Conservation (phyloP, 2,797 vertebrate genomes). For the Crocidura indochinensis region DNA sequence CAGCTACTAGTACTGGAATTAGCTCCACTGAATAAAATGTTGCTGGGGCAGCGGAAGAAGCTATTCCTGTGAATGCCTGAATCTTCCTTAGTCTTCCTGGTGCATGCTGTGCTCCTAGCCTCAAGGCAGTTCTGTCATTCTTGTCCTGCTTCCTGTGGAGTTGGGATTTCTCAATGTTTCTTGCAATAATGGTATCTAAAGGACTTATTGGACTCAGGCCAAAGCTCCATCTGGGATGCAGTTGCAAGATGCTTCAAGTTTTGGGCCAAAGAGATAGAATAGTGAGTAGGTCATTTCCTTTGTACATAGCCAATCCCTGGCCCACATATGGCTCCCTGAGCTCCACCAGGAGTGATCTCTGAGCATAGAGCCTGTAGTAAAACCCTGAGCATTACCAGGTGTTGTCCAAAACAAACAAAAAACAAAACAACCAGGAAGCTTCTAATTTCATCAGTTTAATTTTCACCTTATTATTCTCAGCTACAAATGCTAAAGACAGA, state of each 20-base stretch:
- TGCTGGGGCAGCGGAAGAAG: neutral
- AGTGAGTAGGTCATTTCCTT: no score
- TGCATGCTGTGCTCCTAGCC: neutral
- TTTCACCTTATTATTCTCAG: neutral
- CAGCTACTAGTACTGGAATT: slow-evolving; percentile 11
- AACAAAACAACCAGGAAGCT: neutral
- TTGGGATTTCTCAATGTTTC: neutral
- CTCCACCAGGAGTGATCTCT: no score
- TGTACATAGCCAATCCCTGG: no score
- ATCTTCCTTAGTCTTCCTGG: neutral
- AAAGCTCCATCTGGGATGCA: neutral
- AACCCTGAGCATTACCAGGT: no score
- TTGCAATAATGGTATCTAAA: neutral
- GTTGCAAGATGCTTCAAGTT: no score
- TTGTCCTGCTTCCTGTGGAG: no score
- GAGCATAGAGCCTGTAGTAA: no score
- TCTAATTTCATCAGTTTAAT: neutral
- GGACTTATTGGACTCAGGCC: neutral
- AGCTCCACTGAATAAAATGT: neutral
- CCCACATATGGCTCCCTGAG: no score
- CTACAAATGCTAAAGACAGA: neutral
- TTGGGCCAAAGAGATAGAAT: no score
- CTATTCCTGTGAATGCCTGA: neutral
- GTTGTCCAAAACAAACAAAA: no score
- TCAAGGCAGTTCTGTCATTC: neutral